phyloP scores from a whole-genome alignment of 2,797 vertebrate genomes.

The Trichosurus vulpecula region DNA sequence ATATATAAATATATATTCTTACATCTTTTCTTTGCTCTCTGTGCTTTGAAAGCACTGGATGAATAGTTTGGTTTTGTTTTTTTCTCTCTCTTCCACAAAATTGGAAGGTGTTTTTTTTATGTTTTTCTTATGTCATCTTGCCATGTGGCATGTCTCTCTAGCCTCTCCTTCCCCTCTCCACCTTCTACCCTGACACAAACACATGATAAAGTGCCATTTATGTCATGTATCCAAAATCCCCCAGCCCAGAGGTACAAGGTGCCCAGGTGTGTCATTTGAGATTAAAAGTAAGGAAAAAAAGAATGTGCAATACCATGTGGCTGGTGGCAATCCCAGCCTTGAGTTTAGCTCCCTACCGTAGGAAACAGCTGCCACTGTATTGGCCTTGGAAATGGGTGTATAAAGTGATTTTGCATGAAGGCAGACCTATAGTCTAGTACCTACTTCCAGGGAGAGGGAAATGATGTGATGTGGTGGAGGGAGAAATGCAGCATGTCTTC shows the following conservation, averaged over 20 bases:
- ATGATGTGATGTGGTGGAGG: slow-evolving; percentile 25
- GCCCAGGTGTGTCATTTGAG: slow-evolving; percentile 75
- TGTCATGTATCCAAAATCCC: slow-evolving; percentile 73
- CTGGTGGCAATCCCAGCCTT: slow-evolving; percentile 58
- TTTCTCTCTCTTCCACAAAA: slow-evolving; percentile 76
- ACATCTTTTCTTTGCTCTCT: slow-evolving; percentile 79
- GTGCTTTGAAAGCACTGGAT: slow-evolving; percentile 82
- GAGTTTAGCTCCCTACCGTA: slow-evolving; percentile 63
- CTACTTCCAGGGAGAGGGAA: slow-evolving; percentile 40
- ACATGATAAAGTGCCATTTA: slow-evolving; percentile 80
- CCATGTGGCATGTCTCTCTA: slow-evolving; percentile 66
- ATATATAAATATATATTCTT: slow-evolving; percentile 82
- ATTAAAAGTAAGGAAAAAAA: slow-evolving; percentile 74
- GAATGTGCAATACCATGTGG: slow-evolving; percentile 82
- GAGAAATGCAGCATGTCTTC: slow-evolving; percentile 38
- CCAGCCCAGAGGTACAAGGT: slow-evolving; percentile 75
- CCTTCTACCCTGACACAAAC: neutral
- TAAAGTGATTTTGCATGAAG: slow-evolving; percentile 38
- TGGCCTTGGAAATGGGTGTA: slow-evolving; percentile 51
- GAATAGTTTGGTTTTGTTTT: slow-evolving; percentile 75
- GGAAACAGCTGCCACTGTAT: slow-evolving; percentile 59
- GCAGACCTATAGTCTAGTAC: slow-evolving; percentile 29
- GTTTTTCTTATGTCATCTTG: slow-evolving; percentile 70
- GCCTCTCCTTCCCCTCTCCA: neutral
- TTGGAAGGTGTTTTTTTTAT: slow-evolving; percentile 71